These are phyloP conservation scores for Peromyscus leucopus DNA, from an alignment of 2,113 vertebrate species.

Conservation along the genomic window DNA sequence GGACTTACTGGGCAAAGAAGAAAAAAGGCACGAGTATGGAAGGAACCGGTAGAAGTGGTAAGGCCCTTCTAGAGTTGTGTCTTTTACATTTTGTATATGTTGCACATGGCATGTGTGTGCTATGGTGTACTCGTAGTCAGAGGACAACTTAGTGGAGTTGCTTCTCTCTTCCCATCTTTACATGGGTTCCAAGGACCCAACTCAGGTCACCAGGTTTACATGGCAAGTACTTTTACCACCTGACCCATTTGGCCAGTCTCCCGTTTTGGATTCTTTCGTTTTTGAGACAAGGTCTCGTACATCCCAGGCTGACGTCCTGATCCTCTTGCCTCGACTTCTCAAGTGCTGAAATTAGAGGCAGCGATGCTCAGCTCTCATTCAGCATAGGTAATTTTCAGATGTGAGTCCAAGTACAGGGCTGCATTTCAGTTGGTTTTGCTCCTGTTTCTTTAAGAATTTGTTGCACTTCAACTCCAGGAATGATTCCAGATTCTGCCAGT, in stretches of 20 bases:
- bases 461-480: neutral
- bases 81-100: neutral
- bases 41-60: neutral
- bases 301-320: neutral
- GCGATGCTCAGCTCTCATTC: neutral
- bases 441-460: conserved; percentile 17
- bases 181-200: neutral
- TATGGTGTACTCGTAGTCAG: neutral
- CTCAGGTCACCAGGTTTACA: neutral
- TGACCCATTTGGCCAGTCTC: neutral
- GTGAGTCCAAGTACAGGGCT: neutral
- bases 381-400: neutral
- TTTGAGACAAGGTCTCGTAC: neutral
- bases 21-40: neutral
- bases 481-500: conserved; percentile 3
- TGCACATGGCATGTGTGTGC: neutral
- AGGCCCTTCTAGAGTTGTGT: neutral
- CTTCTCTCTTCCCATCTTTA: neutral
- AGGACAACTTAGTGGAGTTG: neutral
- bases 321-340: neutral
- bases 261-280: neutral
- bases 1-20: neutral
- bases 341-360: neutral
- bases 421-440: neutral
- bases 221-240: neutral